Conservation (phyloP, 2,797 vertebrate genomes). For the Cuniculus paca region DNA sequence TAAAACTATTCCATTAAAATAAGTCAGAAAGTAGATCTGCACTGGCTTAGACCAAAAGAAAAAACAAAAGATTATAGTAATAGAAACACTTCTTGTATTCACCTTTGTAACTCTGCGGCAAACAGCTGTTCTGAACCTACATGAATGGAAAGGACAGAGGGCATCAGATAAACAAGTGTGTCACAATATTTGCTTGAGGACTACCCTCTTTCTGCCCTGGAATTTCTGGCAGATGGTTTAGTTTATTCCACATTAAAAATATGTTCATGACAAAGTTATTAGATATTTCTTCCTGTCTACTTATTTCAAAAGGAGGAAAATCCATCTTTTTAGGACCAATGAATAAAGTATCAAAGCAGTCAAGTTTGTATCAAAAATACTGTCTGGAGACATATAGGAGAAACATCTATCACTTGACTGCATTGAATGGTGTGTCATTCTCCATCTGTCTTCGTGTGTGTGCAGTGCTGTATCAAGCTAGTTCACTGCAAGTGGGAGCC, state of each 20-base stretch:
- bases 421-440: neutral
- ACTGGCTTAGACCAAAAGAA: no score
- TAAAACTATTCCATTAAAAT: no score
- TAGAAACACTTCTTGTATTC: no score
- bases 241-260: neutral
- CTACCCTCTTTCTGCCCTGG: neutral
- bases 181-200: no score
- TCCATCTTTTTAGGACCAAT: neutral
- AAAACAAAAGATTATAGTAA: no score
- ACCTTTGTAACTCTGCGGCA: no score
- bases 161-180: no score
- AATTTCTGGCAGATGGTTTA: neutral
- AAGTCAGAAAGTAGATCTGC: no score
- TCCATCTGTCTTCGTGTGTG: neutral
- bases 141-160: no score
- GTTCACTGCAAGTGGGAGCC: neutral
- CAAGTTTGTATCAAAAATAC: neutral
- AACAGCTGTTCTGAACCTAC: no score
- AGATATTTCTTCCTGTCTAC: neutral
- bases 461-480: neutral
- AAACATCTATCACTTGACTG: neutral
- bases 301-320: neutral
- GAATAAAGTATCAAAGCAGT: constrained; percentile 23
- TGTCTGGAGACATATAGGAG: neutral
- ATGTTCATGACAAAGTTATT: neutral